Conservation (phyloP, 2,888 invertebrate species). For the Geophilus truncorum region DNA sequence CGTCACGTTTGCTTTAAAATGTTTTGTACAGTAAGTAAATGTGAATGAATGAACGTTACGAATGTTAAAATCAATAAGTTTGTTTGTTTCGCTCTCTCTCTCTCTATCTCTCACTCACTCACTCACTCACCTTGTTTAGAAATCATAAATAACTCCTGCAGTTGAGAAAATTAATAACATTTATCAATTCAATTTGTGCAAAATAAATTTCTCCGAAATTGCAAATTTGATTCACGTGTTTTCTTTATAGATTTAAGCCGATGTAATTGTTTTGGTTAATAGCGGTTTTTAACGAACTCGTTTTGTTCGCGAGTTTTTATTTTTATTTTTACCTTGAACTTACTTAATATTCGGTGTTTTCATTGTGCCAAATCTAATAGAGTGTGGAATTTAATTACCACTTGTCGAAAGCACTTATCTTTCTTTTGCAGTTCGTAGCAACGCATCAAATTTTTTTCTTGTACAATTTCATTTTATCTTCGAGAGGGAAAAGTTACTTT, state of each 20-base stretch:
- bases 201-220: not conserved
- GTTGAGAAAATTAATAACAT: no score
- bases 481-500: not conserved
- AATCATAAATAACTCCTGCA: no score
- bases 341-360: not conserved
- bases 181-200: not conserved
- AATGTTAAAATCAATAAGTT: no score
- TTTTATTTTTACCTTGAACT: not conserved
- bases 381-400: not conserved
- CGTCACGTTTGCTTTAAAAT: no score
- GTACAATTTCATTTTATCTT: no score
- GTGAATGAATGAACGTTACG: no score
- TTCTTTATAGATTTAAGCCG: not conserved
- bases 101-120: no score
- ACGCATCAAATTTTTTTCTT: not conserved
- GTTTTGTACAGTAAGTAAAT: no score
- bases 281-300: not conserved
- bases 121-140: no score
- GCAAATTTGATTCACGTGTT: not conserved
- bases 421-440: not conserved
- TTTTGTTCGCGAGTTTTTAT: not conserved
- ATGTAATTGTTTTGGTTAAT: not conserved
- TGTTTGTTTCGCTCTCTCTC: no score
- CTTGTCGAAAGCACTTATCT: not conserved
- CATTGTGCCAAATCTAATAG: not conserved